Evolutionary conservation across 1,140 invertebrate species (phyloP).

Genomic region (Uloborus diversus): DNA sequence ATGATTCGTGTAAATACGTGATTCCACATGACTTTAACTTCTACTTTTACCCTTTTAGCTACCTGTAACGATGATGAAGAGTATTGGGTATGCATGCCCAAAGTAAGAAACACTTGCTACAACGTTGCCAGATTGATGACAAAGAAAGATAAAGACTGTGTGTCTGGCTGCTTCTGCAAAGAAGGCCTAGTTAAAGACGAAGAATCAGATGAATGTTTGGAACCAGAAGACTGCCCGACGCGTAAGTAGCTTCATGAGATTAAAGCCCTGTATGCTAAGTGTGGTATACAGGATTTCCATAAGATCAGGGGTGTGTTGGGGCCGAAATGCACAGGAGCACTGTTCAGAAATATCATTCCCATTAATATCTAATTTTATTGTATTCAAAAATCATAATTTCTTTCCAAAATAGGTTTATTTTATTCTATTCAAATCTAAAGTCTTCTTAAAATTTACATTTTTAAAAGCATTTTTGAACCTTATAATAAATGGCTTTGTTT

Average conservation of each 20-base stretch:
- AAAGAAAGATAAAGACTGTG: not conserved
- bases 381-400: not conserved
- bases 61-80: constrained; percentile 19
- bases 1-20: no score
- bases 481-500: no score
- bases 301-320: not conserved
- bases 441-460: no score
- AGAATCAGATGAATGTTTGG: constrained; percentile 23
- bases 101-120: constrained; percentile 14
- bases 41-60: not conserved
- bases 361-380: not conserved
- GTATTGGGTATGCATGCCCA: constrained; percentile 22
- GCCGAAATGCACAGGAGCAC: not conserved
- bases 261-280: not conserved
- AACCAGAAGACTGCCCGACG: constrained; percentile 16
- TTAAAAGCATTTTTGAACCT: no score
- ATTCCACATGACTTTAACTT: no score
- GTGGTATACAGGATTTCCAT: not conserved
- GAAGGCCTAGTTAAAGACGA: constrained; percentile 15
- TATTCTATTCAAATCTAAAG: no score
- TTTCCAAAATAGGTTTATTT: no score
- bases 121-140: constrained; percentile 13
- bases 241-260: not conserved
- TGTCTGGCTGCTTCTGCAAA: constrained; percentile 13
- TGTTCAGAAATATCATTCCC: not conserved